These are phyloP conservation scores for Catocala fraxini DNA, from an alignment of 2,888 invertebrate genomes.

Conservation along the genomic window DNA sequence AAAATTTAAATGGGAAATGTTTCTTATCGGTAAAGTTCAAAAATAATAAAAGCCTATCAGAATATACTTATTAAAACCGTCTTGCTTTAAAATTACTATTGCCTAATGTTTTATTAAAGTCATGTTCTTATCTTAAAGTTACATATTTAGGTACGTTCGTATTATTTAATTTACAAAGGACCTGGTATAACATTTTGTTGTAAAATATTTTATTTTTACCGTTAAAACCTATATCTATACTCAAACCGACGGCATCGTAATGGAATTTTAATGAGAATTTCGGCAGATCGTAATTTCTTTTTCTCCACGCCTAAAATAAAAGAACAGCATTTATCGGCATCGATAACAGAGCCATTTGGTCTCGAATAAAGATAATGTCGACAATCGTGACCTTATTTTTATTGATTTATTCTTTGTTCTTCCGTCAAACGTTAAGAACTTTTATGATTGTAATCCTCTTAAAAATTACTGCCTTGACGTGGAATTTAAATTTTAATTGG, in stretches of 20 bases:
- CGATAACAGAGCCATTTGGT: slow-evolving; percentile 64
- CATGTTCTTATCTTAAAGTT: too few species aligned
- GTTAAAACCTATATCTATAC: slow-evolving; percentile 68
- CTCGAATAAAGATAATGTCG: slow-evolving; percentile 60
- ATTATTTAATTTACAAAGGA: slow-evolving; percentile 29
- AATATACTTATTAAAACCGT: too few species aligned
- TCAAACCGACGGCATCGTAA: slow-evolving; percentile 66
- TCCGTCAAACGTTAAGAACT: slow-evolving; percentile 53
- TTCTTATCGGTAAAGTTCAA: too few species aligned
- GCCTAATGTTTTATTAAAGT: too few species aligned
- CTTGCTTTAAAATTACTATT: too few species aligned
- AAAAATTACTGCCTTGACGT: slow-evolving; percentile 8
- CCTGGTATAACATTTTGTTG: slow-evolving; percentile 45
- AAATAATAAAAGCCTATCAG: too few species aligned
- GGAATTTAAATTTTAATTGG: slow-evolving; percentile 26
- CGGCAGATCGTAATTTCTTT: slow-evolving; percentile 70
- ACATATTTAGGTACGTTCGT: too few species aligned
- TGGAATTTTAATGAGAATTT: slow-evolving; percentile 83
- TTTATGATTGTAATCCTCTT: slow-evolving; percentile 24
- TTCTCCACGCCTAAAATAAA: slow-evolving; percentile 67
- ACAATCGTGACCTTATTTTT: slow-evolving; percentile 64
- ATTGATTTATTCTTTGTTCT: slow-evolving; percentile 52
- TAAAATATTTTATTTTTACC: slow-evolving; percentile 64
- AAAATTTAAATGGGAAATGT: too few species aligned
- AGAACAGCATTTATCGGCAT: slow-evolving; percentile 71